Base-by-base conservation (phyloP, 2,113 vertebrate genomes). In the Corythornis vintsioides region DNA sequence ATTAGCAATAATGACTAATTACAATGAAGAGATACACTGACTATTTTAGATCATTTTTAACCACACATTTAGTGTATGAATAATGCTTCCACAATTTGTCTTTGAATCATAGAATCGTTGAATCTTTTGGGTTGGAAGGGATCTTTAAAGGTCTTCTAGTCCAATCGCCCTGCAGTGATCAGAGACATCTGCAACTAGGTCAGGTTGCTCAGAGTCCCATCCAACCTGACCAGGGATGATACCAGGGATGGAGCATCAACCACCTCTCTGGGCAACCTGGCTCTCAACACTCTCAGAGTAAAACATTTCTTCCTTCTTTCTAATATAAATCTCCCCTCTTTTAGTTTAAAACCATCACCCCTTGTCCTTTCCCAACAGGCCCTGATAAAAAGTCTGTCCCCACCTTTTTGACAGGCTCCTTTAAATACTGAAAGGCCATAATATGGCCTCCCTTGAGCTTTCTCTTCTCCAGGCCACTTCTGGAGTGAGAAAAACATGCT, bases 21-120 rank as follows among this genome's bases (percentile, higher is more conserved):
- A 20, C 18, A 75, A n/a, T 43, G 22, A 9, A 86, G 12, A 79
- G 19, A 43, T 45, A 50, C 10, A n/a, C 13, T 2, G 3, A 3
- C 13, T 66, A 5, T n/a, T 83, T 86, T n/a, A 43, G n/a, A 70
- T 47, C 1, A 5, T 47, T 71, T 83, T 66, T 43, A 79, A 31
- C 29, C 53, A 57, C 20, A 43, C 0, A 0, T 21, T 66, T 9
- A 5, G 13, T 63, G 16, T 60, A 14, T 53, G 42, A 83, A 61
- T 15, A 82, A 47, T 43, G 40, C 28, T 85, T 56, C 52, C 29
- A 56, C 10, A 13, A 15, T 79, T 79, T 71, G 7, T 56, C 42
- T 38, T 69, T 26, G 28, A 55, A 55, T 55, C 52, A 55, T 29
- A 55, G 15, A 52, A 52, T 31, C 18, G 25, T 17, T 17, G 53